Conservation (phyloP, 2,888 invertebrate genomes). For the Tribolium freemani region DNA sequence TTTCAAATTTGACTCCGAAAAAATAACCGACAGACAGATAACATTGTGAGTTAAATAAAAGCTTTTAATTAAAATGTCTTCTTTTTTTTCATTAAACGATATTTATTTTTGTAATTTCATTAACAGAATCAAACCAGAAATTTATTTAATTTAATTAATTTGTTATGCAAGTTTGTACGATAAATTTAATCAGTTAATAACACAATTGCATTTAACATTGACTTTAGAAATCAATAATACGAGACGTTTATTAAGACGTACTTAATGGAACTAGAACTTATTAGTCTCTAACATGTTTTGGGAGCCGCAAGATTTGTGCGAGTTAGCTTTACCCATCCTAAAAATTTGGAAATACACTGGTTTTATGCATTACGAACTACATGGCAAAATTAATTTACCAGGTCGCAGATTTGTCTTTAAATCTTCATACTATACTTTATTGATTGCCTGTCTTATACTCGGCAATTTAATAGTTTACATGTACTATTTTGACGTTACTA, state of each 20-base stretch:
- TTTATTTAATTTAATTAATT: too few relatives aligned
- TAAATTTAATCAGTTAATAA: too few relatives aligned
- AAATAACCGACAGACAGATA: too few relatives aligned
- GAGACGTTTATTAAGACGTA: not conserved
- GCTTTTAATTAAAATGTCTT: too few relatives aligned
- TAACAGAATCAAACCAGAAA: too few relatives aligned
- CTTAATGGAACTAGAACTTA: not conserved
- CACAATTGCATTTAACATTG: too few relatives aligned
- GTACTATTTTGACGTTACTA: not conserved
- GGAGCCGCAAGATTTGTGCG: not conserved
- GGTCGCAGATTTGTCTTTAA: not conserved
- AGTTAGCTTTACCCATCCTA: not conserved
- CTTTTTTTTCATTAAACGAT: too few relatives aligned
- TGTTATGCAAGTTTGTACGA: too few relatives aligned
- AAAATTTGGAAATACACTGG: not conserved
- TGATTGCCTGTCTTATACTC: not conserved
- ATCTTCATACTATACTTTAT: not conserved
- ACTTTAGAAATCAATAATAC: too few relatives aligned
- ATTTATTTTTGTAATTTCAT: too few relatives aligned
- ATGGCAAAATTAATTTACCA: not conserved
- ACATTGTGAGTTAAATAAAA: too few relatives aligned
- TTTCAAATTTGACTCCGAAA: too few relatives aligned
- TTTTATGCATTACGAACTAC: not conserved
- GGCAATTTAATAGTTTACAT: not conserved
- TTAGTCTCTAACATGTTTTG: not conserved